phyloP scores from a whole-genome alignment of 2,113 vertebrate genomes.

The Hemichromis elongatus region DNA sequence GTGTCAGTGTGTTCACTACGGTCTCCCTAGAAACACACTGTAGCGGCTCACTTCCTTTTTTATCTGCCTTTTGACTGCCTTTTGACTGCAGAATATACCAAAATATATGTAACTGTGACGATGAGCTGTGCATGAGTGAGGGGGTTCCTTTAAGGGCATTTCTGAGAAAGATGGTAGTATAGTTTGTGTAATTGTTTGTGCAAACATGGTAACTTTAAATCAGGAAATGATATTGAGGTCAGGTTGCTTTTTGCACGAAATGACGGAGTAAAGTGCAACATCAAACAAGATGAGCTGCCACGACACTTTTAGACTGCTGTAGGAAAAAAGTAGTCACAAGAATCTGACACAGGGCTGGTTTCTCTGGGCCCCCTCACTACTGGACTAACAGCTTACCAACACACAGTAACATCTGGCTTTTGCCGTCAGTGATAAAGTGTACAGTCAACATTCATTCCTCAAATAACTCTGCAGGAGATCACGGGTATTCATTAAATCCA shows the following conservation, averaged over 20 bases:
- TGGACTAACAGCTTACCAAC: not conserved
- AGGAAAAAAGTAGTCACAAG: not conserved
- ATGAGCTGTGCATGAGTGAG: not conserved
- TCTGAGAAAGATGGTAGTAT: not conserved
- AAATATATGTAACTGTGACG: not conserved
- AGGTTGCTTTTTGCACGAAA: not conserved
- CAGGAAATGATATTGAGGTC: not conserved
- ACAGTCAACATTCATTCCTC: not conserved
- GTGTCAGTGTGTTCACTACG: not conserved
- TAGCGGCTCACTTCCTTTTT: not conserved
- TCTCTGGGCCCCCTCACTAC: not conserved
- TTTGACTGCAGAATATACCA: not conserved
- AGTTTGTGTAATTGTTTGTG: not conserved
- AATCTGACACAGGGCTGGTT: not conserved
- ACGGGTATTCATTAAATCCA: not conserved
- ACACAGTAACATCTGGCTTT: not conserved
- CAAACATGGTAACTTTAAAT: not conserved
- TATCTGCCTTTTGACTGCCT: not conserved
- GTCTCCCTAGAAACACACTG: conserved; percentile 8
- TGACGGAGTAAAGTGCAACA: not conserved
- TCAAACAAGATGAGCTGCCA: not conserved
- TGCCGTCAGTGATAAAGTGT: not conserved
- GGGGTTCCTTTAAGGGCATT: not conserved
- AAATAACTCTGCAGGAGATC: not conserved
- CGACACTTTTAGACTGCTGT: not conserved